Conservation (phyloP, 2,113 vertebrate genomes). For the Ceratotherium simum region DNA sequence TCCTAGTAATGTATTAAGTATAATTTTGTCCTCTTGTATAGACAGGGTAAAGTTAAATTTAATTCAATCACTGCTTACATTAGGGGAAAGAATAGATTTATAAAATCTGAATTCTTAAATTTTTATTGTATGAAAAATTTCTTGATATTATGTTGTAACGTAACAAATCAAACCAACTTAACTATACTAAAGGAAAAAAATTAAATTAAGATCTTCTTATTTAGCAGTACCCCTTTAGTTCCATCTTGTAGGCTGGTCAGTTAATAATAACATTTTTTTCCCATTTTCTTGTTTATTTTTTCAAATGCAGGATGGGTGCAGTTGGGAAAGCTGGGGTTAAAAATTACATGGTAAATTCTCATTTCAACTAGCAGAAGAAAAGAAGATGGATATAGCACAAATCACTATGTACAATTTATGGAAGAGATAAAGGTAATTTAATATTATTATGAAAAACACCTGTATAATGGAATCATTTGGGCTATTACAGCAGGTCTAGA, state of each 20-base stretch:
- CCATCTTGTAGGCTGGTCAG: neutral
- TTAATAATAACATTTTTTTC: neutral
- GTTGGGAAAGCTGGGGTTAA: slow-evolving; percentile 71
- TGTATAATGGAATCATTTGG: slow-evolving; percentile 82
- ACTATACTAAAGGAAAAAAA: neutral
- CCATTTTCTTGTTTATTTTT: slow-evolving; percentile 49
- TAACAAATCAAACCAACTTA: slow-evolving; percentile 7
- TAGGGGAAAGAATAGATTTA: neutral
- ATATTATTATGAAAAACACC: slow-evolving; percentile 80
- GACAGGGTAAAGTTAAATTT: neutral
- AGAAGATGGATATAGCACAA: slow-evolving; percentile 36
- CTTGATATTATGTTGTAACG: neutral
- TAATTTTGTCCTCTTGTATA: neutral
- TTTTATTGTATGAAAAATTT: neutral
- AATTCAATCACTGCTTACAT: neutral
- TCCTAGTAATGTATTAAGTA: neutral
- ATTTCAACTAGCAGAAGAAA: slow-evolving; percentile 63
- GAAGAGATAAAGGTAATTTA: slow-evolving; percentile 79
- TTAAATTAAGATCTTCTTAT: neutral
- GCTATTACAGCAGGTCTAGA: slow-evolving; percentile 66
- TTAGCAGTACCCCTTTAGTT: neutral
- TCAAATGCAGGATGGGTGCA: neutral
- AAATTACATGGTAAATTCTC: slow-evolving; percentile 67
- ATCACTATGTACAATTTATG: slow-evolving; percentile 75
- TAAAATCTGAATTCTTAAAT: neutral